Percentiles rank a stretch among this genome's conserved stretches.
These are phyloP conservation scores for Oreonectes daqikongensis DNA, from an alignment of 2,797 vertebrate genomes.

Conservation along the genomic window DNA sequence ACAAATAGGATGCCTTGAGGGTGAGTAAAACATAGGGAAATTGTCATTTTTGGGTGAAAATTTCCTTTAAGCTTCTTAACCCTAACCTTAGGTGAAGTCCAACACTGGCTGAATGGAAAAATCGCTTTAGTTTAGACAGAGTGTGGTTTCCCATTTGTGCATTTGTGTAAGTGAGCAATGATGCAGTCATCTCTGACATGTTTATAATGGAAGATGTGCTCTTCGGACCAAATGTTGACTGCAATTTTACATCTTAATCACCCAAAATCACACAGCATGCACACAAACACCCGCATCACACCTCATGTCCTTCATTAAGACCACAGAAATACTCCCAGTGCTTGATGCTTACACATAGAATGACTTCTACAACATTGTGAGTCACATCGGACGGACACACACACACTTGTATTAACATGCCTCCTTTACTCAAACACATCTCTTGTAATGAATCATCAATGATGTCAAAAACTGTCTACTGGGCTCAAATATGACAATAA, in stretches of 20 bases:
- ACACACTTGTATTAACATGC: conserved; percentile 47
- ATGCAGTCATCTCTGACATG: conserved; percentile 42
- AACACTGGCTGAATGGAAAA: background rate
- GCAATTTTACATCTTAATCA: conserved; percentile 1
- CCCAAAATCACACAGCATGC: conserved; percentile 15
- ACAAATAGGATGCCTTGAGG: too few relatives aligned
- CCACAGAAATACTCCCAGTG: conserved; percentile 6
- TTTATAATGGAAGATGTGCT: conserved; percentile 47
- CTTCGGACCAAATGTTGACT: conserved; percentile 30
- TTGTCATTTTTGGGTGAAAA: too few relatives aligned
- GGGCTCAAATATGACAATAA: background rate
- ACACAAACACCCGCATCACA: conserved; percentile 18
- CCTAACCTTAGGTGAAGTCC: background rate
- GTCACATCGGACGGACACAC: conserved; percentile 7
- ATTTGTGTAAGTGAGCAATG: conserved; percentile 35
- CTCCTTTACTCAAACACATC: conserved; percentile 13
- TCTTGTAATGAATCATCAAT: conserved; percentile 48
- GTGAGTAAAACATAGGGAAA: too few relatives aligned
- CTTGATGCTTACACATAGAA: too few relatives aligned
- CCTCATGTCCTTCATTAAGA: background rate
- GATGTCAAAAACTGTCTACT: conserved; percentile 1
- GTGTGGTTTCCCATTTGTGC: conserved; percentile 20
- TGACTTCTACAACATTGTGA: background rate
- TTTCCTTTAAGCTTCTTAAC: background rate
- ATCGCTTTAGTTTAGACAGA: conserved; percentile 40